These are phyloP conservation scores for Pseudachorutes palmiensis DNA, from an alignment of 1,140 invertebrate species.

Conservation along the genomic window DNA sequence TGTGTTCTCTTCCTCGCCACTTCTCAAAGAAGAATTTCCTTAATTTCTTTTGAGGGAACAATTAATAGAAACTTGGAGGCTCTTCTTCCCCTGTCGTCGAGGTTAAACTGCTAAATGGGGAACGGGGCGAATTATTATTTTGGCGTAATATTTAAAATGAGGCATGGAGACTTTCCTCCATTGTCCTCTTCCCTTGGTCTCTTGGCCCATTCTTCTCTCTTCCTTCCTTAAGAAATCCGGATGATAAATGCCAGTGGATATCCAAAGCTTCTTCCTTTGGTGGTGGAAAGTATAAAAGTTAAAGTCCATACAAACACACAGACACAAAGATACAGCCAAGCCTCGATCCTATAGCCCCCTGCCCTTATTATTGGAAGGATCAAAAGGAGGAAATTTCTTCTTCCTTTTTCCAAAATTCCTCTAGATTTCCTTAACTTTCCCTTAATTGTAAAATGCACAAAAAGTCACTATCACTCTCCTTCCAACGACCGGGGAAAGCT, in stretches of 20 bases:
- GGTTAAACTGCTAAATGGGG: too few relatives aligned
- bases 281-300: too few relatives aligned
- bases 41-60: slow-evolving; percentile 6
- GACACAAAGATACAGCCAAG: too few relatives aligned
- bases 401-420: background rate
- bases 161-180: background rate
- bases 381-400: background rate
- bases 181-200: too few relatives aligned
- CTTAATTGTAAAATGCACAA: slow-evolving; percentile 7
- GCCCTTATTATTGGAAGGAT: background rate
- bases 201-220: background rate
- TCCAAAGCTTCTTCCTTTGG: background rate
- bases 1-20: background rate
- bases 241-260: slow-evolving; percentile 1
- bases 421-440: slow-evolving; percentile 1
- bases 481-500: background rate
- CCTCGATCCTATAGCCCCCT: background rate
- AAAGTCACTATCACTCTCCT: background rate
- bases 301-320: too few relatives aligned
- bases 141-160: background rate
- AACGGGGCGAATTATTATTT: slow-evolving; percentile 2
- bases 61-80: too few relatives aligned
- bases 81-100: too few relatives aligned
- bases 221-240: background rate
- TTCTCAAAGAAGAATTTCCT: background rate